These are phyloP conservation scores for Perizoma affinitatum DNA, from an alignment of 2,888 invertebrate genomes.

Conservation along the genomic window DNA sequence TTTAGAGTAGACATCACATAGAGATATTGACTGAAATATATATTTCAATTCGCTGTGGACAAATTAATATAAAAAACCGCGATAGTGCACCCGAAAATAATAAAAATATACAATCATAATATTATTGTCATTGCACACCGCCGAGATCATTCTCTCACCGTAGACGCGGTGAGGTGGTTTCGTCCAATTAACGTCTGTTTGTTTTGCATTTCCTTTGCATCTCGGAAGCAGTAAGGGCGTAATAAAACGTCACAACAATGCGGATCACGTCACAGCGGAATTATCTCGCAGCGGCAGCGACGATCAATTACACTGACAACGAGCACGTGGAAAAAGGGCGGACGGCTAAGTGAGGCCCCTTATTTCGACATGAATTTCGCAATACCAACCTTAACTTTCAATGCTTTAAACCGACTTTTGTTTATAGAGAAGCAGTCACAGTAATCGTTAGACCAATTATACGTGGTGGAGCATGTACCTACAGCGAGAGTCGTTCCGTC, in stretches of 20 bases:
- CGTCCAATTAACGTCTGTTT: slow-evolving; percentile 64
- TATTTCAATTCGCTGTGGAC: too few species aligned
- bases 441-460: slow-evolving; percentile 63
- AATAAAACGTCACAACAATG: slow-evolving; percentile 75
- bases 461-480: slow-evolving; percentile 52
- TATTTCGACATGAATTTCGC: slow-evolving; percentile 46
- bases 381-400: slow-evolving; percentile 50
- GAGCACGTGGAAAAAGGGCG: slow-evolving; percentile 68
- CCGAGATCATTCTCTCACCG: slow-evolving; percentile 7
- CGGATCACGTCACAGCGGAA: slow-evolving; percentile 79
- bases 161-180: slow-evolving; percentile 39
- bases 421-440: slow-evolving; percentile 39
- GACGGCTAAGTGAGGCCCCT: slow-evolving; percentile 54
- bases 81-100: too few species aligned
- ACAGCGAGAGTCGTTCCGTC: slow-evolving; percentile 51
- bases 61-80: slow-evolving; percentile 7
- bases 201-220: slow-evolving; percentile 71
- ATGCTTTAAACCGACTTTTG: slow-evolving; percentile 51
- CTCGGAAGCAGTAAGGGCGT: slow-evolving; percentile 56
- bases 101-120: background rate
- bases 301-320: slow-evolving; percentile 80
- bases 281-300: slow-evolving; percentile 75
- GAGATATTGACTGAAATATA: too few species aligned
- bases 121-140: slow-evolving; percentile 4
- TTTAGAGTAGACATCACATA: too few species aligned